Base-by-base conservation (phyloP, 1,140 invertebrate species). In the Pseudomyrmex sp. region DNA sequence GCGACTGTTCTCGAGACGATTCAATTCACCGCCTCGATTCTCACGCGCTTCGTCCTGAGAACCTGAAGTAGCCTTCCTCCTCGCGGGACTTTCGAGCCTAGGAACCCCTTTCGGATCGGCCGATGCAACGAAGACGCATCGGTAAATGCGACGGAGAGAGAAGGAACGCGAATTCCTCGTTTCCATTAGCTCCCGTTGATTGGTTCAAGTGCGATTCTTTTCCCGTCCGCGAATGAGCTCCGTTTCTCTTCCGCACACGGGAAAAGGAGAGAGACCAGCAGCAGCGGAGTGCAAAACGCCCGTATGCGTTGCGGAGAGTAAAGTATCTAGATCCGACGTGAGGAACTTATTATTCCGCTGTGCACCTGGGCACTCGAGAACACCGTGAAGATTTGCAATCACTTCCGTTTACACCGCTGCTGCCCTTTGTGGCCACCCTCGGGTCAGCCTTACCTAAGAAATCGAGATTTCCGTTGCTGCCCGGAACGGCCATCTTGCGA, bases 301-400 rank as follows among this genome's bases (percentile, higher is more conserved):
- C 87, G 87, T 86, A 89, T 83, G 61, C 46, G 65, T 50, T 77
- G 54, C 84, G 83, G 80, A 86, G 76, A 86, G 76, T 83, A 88
- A 89, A 88, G 87, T 89, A 89, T 89, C 88, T 89, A 87, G 88
- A 89, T 89, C 88, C 68, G 59, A 72, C 74, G 85, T 83, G 88
- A 80, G 56, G 76, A 85, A 90, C 87, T 90, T 62, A 79, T 83
- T 89, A 92, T 92, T 92, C 89, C 91, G 75, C 58, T 63, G 84
- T 90, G 89, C 93, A 93, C 93, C 93, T 94, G 93, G 93, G 83
- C 90, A 92, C 93, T 93, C 84, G 89, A 93, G 90, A 88, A 63
- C 62, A 56, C 75, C 74, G 58, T 82, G 84, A 89, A 91, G 91
- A 93, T 93, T 93, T 89, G 90, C 90, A 93, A 93, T 93, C 91